phyloP scores from a whole-genome alignment of 2,797 vertebrate species.

The Pipistrellus pygmaeus region DNA sequence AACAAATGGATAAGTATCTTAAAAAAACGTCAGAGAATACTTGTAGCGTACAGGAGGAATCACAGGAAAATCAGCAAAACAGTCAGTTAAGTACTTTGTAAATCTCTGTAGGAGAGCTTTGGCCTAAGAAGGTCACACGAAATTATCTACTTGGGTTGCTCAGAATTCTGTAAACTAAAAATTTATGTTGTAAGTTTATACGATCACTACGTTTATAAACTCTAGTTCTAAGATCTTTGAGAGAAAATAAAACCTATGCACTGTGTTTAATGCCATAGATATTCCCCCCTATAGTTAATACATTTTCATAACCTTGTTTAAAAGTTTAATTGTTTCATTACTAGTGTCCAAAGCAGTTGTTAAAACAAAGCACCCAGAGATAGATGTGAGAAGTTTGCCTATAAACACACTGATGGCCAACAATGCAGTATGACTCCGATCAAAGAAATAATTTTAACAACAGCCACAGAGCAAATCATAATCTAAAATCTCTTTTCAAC shows the following conservation, averaged over 20 bases:
- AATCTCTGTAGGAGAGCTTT: not conserved
- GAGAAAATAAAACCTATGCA: slow-evolving; percentile 34
- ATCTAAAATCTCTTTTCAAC: slow-evolving; percentile 24
- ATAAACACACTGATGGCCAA: slow-evolving; percentile 22
- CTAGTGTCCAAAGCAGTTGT: not conserved
- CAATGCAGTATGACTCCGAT: slow-evolving; percentile 41
- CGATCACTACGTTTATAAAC: not conserved
- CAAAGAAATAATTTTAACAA: slow-evolving; percentile 61
- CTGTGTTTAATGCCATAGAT: not conserved
- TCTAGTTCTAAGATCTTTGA: slow-evolving; percentile 34
- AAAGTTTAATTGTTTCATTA: slow-evolving; percentile 36
- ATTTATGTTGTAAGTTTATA: not conserved
- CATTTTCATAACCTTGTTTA: slow-evolving; percentile 8
- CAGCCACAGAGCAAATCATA: slow-evolving; percentile 30
- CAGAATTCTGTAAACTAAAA: slow-evolving; percentile 30
- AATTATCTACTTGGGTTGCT: not conserved
- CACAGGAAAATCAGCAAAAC: slow-evolving; percentile 10
- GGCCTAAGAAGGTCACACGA: not conserved
- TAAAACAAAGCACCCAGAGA: slow-evolving; percentile 45
- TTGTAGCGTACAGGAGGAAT: not conserved
- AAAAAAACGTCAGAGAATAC: not conserved
- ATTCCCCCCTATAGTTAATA: not conserved
- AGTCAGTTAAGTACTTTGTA: not conserved
- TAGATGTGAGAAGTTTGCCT: slow-evolving; percentile 28
- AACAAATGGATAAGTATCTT: not conserved